Evolutionary conservation across 2,888 invertebrate species (phyloP).

Genomic region (Monopis laevigella): DNA sequence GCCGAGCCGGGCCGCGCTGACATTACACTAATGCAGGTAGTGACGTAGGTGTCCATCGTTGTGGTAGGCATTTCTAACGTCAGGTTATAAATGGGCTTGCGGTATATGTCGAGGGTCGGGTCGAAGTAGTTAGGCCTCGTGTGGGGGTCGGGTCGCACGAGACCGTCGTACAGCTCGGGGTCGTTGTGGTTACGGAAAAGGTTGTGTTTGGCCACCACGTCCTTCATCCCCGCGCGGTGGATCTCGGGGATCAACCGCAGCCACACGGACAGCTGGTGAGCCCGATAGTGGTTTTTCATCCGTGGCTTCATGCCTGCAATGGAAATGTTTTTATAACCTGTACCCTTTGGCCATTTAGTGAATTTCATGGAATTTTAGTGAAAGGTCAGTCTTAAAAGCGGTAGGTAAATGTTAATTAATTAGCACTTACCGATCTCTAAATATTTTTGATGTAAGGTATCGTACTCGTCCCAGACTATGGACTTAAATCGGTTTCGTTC

Average conservation of each 20-base stretch:
- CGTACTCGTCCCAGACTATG: constrained; percentile 92
- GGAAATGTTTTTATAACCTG: no score
- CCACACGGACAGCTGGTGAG: constrained; percentile 97
- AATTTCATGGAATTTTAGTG: no score
- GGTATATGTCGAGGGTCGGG: constrained; percentile 70
- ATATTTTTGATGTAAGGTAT: constrained; percentile 91
- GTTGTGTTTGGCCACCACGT: constrained; percentile 88
- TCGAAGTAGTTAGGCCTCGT: constrained; percentile 73
- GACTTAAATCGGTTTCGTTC: constrained; percentile 86
- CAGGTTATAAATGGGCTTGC: constrained; percentile 67
- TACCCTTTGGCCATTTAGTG: no score
- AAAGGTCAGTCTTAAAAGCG: no score
- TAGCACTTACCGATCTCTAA: constrained; percentile 84
- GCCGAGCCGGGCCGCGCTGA: constrained; percentile 73
- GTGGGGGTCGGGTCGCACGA: constrained; percentile 84
- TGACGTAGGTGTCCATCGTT: constrained; percentile 71
- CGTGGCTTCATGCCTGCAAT: constrained; percentile 89
- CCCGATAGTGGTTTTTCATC: constrained; percentile 94
- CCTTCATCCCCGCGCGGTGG: constrained; percentile 89
- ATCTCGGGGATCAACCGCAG: constrained; percentile 92
- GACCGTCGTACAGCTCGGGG: constrained; percentile 88
- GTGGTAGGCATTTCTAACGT: constrained; percentile 61
- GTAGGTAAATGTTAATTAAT: no score
- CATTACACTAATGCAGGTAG: constrained; percentile 76
- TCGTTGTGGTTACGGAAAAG: constrained; percentile 91